Evolutionary conservation across 2,797 vertebrate species (phyloP), one percentile per base, ranked within the genome.

Genomic region (Rhabdophis nuchalis): DNA sequence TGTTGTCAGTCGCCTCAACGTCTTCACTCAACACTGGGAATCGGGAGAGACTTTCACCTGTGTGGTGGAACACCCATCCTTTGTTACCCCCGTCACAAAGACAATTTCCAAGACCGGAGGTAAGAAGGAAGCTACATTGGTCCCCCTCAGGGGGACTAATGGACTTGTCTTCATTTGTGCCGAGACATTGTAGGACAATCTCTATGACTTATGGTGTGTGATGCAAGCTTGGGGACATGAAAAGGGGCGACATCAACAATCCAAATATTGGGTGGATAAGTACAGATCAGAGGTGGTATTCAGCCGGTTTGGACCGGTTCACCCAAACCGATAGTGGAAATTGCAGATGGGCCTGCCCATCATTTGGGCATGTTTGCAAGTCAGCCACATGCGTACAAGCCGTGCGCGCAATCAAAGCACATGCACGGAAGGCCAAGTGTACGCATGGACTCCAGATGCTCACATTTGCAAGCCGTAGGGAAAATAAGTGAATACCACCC

Each of bases 41-140:
- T 61, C 88, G 0, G 94, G 94, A 0, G 91, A 95, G 32, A 85
- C 13, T 5, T 97, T 95, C 41, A 13, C 1, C 1, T 97, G 96
- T 90, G 64, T 0, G 0, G 94, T 96, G 56, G 25, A 0, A 23
- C 94, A 95, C 50, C 36, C 89, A 0, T 14, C 95, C 7, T 86
- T 97, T 6, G 90, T 93, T 54, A 54, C 0, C 27, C 0, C 85
- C 0, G 27, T 96, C 1, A 7, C 11, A 41, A 92, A 82, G 3
- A 54, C 52, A 10, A 89, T 96, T 52, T 0, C 29, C 89, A 96
- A 93, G 87, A 1, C 1, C 1, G 1, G 0, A 0, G 96, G 96
- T 96, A 86, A 95, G 94, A 14, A 14, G 13, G 2, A 58, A 16
- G 1, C 41, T 46, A 20, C 1, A 8, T 13, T 23, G 25, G 29